A percentile compares a stretch with the other conserved stretches of the same genome.
These are phyloP conservation scores for Lasioglossum zephyrum DNA, from an alignment of 2,888 invertebrate genomes.

Conservation along the genomic window DNA sequence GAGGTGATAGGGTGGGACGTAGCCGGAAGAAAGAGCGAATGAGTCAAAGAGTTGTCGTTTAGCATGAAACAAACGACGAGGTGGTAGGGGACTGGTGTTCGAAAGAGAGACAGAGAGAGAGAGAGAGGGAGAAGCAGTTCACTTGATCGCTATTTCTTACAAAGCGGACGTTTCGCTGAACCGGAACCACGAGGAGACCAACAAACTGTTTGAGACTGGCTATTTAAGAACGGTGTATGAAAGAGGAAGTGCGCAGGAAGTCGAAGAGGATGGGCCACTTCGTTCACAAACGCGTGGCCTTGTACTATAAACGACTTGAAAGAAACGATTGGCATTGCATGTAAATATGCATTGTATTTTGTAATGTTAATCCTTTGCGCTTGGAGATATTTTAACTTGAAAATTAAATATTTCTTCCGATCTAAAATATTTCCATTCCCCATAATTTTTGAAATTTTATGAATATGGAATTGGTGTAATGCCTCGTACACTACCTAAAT, in stretches of 20 bases:
- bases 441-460: too few species aligned
- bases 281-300: slow-evolving; percentile 68
- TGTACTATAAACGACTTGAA: slow-evolving; percentile 70
- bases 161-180: slow-evolving; percentile 47
- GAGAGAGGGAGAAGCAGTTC: slow-evolving; percentile 9
- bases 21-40: slow-evolving; percentile 46
- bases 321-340: too few species aligned
- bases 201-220: slow-evolving; percentile 49
- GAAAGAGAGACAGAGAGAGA: too few species aligned
- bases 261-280: slow-evolving; percentile 58
- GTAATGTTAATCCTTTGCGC: too few species aligned
- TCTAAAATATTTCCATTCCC: too few species aligned
- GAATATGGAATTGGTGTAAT: too few species aligned
- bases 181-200: slow-evolving; percentile 60
- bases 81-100: too few species aligned
- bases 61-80: slow-evolving; percentile 33
- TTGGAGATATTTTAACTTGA: too few species aligned
- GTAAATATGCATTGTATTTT: too few species aligned
- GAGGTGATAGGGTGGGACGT: background rate
- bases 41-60: slow-evolving; percentile 51
- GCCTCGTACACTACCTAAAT: too few species aligned
- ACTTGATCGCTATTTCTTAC: slow-evolving; percentile 38
- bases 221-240: slow-evolving; percentile 66
- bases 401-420: too few species aligned
- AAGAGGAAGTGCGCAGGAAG: slow-evolving; percentile 70